phyloP scores from a whole-genome alignment of 2,113 vertebrate genomes.

The Gorsachius goisagi region DNA sequence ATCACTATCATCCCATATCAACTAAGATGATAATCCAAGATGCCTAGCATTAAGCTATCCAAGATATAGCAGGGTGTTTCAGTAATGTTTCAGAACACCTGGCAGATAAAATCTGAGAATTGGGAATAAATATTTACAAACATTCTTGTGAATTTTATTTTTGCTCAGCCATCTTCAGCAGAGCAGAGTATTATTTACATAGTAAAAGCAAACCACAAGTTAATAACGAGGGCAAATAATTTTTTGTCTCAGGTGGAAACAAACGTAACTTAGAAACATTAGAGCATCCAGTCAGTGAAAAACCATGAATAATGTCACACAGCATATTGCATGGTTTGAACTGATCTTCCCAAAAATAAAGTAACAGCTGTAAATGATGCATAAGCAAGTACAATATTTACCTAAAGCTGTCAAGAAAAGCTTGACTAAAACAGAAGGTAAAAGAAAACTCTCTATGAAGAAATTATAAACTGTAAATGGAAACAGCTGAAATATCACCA shows the following conservation, averaged over 20 bases:
- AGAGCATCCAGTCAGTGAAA: background rate
- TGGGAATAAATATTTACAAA: background rate
- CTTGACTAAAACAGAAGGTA: background rate
- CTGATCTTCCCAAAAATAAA: background rate
- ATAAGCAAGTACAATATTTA: background rate
- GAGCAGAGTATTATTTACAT: background rate
- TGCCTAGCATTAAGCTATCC: background rate
- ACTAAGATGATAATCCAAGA: background rate
- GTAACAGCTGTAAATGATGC: background rate
- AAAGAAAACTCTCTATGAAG: background rate
- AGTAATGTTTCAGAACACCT: background rate
- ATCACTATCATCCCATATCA: background rate
- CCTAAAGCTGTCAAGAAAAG: background rate
- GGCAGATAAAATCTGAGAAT: background rate
- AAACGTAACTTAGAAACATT: background rate
- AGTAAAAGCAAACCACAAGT: background rate
- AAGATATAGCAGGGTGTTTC: background rate
- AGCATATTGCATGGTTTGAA: background rate
- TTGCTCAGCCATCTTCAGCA: background rate
- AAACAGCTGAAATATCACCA: background rate
- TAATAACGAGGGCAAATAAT: background rate
- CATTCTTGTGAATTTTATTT: background rate
- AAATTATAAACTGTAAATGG: background rate
- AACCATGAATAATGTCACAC: background rate
- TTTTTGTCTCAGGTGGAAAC: background rate